Conservation (phyloP, 1,140 invertebrate genomes). For the Trypoxylus dichotomus region DNA sequence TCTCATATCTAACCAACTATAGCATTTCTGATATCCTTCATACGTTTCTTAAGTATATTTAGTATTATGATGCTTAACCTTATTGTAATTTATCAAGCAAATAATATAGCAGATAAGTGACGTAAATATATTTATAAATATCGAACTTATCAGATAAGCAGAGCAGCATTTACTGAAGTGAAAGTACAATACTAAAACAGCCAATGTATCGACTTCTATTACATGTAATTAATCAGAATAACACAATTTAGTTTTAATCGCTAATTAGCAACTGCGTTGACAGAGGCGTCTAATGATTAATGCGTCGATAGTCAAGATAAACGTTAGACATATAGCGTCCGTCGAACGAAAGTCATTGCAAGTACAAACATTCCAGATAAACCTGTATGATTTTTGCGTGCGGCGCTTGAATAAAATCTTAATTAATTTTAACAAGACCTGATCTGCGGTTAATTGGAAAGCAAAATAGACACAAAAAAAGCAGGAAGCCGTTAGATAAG, state of each 20-base stretch:
- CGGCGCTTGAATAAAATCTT: constrained; percentile 13
- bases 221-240: not conserved
- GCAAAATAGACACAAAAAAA: not conserved
- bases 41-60: too few relatives aligned
- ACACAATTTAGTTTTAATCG: not conserved
- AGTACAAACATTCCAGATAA: not conserved
- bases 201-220: not conserved
- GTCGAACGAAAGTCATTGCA: not conserved
- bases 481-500: not conserved
- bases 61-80: too few relatives aligned
- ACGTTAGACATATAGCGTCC: not conserved
- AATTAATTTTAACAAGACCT: constrained; percentile 13
- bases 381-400: not conserved
- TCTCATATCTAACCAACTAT: too few relatives aligned
- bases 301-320: not conserved
- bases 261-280: constrained; percentile 2
- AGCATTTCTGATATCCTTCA: too few relatives aligned
- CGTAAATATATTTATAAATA: too few relatives aligned
- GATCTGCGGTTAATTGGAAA: constrained; percentile 20
- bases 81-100: too few relatives aligned
- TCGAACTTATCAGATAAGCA: too few relatives aligned
- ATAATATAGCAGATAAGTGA: too few relatives aligned
- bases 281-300: not conserved
- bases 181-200: not conserved
- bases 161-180: not conserved